These are phyloP conservation scores for Hylomyscus alleni DNA, from an alignment of 2,797 vertebrate species.

Conservation along the genomic window DNA sequence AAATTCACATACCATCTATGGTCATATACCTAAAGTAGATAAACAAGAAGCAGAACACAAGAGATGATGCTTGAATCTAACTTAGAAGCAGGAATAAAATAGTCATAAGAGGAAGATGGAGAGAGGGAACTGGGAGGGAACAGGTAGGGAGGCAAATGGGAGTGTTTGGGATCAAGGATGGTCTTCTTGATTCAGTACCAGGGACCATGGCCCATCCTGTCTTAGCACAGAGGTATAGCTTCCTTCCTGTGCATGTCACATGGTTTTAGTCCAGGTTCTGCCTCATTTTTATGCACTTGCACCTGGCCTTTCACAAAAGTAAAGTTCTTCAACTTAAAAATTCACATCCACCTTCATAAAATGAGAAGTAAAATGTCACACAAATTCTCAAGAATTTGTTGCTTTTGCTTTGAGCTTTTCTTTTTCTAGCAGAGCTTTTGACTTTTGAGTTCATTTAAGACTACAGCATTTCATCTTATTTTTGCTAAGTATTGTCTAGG, in stretches of 20 bases:
- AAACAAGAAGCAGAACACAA: too few relatives aligned
- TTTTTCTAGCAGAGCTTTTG: background rate
- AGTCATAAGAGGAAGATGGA: too few relatives aligned
- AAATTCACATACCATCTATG: too few relatives aligned
- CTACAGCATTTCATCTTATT: background rate
- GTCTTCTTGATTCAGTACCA: background rate
- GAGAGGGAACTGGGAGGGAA: too few relatives aligned
- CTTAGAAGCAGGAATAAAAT: too few relatives aligned
- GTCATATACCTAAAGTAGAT: too few relatives aligned
- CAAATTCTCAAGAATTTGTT: background rate
- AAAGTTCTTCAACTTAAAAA: constrained; percentile 7
- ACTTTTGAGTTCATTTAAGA: background rate
- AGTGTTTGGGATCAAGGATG: background rate
- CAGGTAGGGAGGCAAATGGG: too few relatives aligned
- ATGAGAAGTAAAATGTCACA: background rate
- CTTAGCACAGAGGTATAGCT: background rate
- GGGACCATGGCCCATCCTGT: background rate
- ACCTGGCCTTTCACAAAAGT: constrained; percentile 9
- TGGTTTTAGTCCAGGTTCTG: background rate
- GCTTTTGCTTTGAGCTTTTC: background rate
- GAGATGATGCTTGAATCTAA: too few relatives aligned
- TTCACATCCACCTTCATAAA: background rate
- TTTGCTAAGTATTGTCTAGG: background rate
- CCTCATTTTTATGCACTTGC: background rate
- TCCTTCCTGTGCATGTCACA: background rate